These are phyloP conservation scores for Origma solitaria DNA, from an alignment of 2,113 vertebrate species.

Conservation along the genomic window DNA sequence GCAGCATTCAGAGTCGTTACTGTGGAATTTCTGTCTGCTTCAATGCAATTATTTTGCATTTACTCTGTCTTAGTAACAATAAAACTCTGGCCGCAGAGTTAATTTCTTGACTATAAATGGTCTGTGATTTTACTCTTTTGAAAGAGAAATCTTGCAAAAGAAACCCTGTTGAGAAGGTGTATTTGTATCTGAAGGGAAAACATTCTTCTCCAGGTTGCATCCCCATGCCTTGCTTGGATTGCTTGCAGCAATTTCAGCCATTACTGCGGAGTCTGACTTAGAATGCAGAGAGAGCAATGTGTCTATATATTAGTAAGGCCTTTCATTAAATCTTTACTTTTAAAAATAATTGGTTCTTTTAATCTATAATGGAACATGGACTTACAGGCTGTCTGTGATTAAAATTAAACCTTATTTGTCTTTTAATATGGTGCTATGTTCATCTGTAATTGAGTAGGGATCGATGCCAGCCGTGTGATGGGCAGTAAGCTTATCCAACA, in stretches of 20 bases:
- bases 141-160: background rate
- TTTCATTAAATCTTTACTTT: slow-evolving; percentile 71
- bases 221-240: background rate
- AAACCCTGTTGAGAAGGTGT: background rate
- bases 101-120: slow-evolving; percentile 27
- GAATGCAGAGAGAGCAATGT: slow-evolving; percentile 41
- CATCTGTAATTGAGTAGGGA: slow-evolving; percentile 75
- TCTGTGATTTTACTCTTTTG: background rate
- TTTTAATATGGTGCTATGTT: slow-evolving; percentile 76
- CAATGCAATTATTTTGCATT: slow-evolving; percentile 35
- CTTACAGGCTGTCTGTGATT: slow-evolving; percentile 70
- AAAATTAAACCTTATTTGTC: slow-evolving; percentile 79
- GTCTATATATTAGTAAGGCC: slow-evolving; percentile 43
- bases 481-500: slow-evolving; percentile 81
- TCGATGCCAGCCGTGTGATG: slow-evolving; percentile 77
- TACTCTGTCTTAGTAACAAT: background rate
- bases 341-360: slow-evolving; percentile 73
- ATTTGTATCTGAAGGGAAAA: background rate
- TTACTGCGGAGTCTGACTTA: slow-evolving; percentile 4
- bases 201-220: background rate
- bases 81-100: background rate
- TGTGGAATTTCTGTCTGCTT: background rate
- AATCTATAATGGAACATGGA: slow-evolving; percentile 71
- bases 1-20: background rate
- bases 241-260: slow-evolving; percentile 9